phyloP scores from a whole-genome alignment of 2,797 vertebrate genomes.

The Danio choprae region DNA sequence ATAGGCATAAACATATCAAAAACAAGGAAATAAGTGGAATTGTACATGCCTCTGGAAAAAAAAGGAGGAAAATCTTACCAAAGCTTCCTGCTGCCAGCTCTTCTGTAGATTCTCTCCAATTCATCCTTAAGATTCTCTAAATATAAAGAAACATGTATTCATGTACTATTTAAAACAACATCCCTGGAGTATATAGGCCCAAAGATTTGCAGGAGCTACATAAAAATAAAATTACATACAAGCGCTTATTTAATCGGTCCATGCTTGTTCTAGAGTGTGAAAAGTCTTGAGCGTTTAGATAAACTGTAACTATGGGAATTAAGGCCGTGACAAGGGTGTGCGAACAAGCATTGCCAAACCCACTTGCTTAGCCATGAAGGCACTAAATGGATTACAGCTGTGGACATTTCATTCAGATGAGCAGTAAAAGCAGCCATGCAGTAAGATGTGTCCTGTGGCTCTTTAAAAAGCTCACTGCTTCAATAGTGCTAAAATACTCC shows the following conservation, averaged over 20 bases:
- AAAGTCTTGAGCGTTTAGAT: slow-evolving; percentile 9
- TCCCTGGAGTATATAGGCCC: background rate
- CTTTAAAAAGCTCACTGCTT: slow-evolving; percentile 31
- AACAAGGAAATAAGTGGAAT: background rate
- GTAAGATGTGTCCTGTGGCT: slow-evolving; percentile 22
- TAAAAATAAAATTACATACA: slow-evolving; percentile 20
- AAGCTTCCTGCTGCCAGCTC: slow-evolving; percentile 94
- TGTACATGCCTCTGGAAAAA: background rate
- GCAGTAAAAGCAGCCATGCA: slow-evolving; percentile 40
- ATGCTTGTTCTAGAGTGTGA: slow-evolving; percentile 18
- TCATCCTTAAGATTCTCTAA: slow-evolving; percentile 88
- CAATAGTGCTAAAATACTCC: slow-evolving; percentile 17
- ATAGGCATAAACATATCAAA: slow-evolving; percentile 11
- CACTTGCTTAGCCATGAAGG: slow-evolving; percentile 35
- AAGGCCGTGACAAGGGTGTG: slow-evolving; percentile 10
- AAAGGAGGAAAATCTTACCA: slow-evolving; percentile 85
- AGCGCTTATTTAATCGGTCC: slow-evolving; percentile 23
- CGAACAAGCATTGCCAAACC: slow-evolving; percentile 23
- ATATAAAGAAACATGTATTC: slow-evolving; percentile 45
- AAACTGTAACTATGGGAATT: slow-evolving; percentile 25
- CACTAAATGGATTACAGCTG: slow-evolving; percentile 49
- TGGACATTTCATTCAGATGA: slow-evolving; percentile 49
- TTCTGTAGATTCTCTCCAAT: slow-evolving; percentile 94
- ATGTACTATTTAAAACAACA: background rate
- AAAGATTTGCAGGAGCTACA: background rate